phyloP scores from a whole-genome alignment of 2,888 invertebrate species.

The Drosophila multiciliata region DNA sequence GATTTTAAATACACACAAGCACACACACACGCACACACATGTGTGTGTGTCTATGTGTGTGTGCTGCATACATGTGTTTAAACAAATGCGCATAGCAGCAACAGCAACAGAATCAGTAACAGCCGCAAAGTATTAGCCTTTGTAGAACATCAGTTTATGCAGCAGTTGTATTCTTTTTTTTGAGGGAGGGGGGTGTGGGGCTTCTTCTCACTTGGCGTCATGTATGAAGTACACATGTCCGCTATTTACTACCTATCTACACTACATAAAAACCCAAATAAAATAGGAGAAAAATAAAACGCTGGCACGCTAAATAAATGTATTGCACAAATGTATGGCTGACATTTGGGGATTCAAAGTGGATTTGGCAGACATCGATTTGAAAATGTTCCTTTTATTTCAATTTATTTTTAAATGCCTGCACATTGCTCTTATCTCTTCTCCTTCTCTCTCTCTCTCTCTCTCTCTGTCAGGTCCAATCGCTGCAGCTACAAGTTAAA shows the following conservation, averaged over 20 bases:
- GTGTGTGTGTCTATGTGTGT: background rate
- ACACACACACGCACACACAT: background rate
- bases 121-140: constrained; percentile 38
- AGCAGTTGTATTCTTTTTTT: background rate
- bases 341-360: constrained; percentile 64
- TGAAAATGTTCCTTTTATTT: constrained; percentile 44
- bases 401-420: constrained; percentile 64
- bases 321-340: constrained; percentile 61
- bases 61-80: constrained; percentile 6
- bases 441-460: background rate
- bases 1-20: constrained; percentile 24
- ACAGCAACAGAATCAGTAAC: constrained; percentile 15
- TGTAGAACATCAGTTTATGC: constrained; percentile 10
- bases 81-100: constrained; percentile 10
- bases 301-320: constrained; percentile 45
- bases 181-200: background rate
- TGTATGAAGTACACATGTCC: constrained; percentile 25
- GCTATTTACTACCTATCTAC: constrained; percentile 13
- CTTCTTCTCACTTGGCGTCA: constrained; percentile 18
- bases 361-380: constrained; percentile 70
- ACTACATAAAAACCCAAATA: constrained; percentile 3
- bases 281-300: constrained; percentile 2
- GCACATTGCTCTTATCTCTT: constrained; percentile 14
- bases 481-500: constrained; percentile 41
- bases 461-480: constrained; percentile 40